These are phyloP conservation scores for Nephrotoma flavescens DNA, from an alignment of 2,888 invertebrate genomes.

Conservation along the genomic window DNA sequence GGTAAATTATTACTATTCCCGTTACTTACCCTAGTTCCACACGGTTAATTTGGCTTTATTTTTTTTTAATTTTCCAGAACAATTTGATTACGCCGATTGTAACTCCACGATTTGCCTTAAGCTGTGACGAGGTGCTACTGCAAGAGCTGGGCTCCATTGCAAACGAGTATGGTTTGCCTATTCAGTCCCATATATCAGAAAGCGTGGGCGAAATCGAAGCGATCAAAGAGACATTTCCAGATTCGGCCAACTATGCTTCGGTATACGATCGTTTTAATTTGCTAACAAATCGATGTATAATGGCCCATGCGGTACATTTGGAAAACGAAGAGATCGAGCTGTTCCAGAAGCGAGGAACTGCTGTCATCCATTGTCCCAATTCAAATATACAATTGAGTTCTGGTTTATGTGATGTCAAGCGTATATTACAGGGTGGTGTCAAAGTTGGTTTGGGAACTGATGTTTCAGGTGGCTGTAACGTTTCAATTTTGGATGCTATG, in stretches of 20 bases:
- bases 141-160: constrained; percentile 51
- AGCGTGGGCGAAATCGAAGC: constrained; percentile 54
- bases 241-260: constrained; percentile 46
- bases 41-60: neutral
- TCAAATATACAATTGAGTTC: constrained; percentile 71
- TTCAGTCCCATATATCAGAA: constrained; percentile 84
- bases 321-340: constrained; percentile 51
- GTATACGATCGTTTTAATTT: constrained; percentile 63
- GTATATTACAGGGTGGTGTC: constrained; percentile 44
- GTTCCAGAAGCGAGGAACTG: constrained; percentile 43
- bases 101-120: constrained; percentile 74
- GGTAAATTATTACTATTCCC: neutral
- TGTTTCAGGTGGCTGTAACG: constrained; percentile 66
- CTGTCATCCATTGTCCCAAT: constrained; percentile 74
- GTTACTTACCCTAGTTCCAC: neutral
- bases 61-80: constrained; percentile 35
- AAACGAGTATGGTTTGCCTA: constrained; percentile 44
- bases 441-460: constrained; percentile 79
- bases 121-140: constrained; percentile 60
- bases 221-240: constrained; percentile 38
- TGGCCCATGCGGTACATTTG: constrained; percentile 74
- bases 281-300: constrained; percentile 47
- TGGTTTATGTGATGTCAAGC: constrained; percentile 64
- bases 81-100: constrained; percentile 60
- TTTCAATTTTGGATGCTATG: constrained; percentile 62